Base-by-base conservation (phyloP, 1,140 invertebrate species). In the Drosophila serrata region DNA sequence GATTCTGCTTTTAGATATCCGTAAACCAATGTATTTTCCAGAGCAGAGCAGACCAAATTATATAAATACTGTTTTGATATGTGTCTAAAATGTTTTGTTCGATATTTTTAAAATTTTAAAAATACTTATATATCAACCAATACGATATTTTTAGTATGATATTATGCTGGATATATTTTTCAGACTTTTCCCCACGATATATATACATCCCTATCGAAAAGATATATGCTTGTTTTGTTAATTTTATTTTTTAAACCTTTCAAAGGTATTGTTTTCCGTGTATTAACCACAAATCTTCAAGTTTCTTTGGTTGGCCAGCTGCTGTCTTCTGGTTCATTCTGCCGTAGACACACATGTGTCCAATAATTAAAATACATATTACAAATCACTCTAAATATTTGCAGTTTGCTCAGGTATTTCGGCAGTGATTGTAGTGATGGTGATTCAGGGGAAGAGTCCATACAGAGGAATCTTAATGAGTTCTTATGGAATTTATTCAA, bases 301-400 rank as follows among this genome's bases (percentile, higher is more conserved):
- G 31, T 59, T 42, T 42, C 42, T 55, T 57, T 56, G 37, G 37
- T 37, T 42, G 48, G 42, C 57, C 73, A 81, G 73, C 49, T 75
- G 69, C 43, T 68, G 65, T 55, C 40, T 24, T 48, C 48, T 62
- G 49, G 33, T 65, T 17, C 51, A 43, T 49, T 51, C 39, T 68
- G 62, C 48, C 33, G 62, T 62, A 45, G 61, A 46, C 62, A 68
- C 63, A 22, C 2, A 39, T 58, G 40, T 57, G 51, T 35, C 42
- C 67, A 42, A 87, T 82, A 87, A 86, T 87, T 86, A 87, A 86
- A 85, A 86, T 87, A 85, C 79, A 75, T 75, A 72, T 75, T 72
- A 72, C 74, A 77, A 84, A 85, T 84, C 73, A 73, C 67, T 80
- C 59, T 64, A 68, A 85, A 80, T 77, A 61, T 68, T 80, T 68